phyloP scores from a whole-genome alignment of 2,888 invertebrate species.

The Drosophila demipolita region DNA sequence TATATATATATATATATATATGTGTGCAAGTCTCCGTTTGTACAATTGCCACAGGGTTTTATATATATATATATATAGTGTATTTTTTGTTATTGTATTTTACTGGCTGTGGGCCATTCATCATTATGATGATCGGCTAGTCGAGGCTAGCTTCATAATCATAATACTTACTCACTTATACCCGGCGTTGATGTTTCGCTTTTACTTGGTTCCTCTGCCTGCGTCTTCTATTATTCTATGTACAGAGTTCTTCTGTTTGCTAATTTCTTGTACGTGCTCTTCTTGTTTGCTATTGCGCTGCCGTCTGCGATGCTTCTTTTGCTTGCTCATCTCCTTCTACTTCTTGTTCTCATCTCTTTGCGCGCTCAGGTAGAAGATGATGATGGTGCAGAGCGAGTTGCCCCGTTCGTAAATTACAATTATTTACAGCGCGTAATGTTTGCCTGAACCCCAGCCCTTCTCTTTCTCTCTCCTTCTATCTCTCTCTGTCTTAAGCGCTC shows the following conservation, averaged over 20 bases:
- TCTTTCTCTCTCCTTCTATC: not conserved
- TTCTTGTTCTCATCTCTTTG: constrained; percentile 44
- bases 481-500: constrained; percentile 2
- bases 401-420: constrained; percentile 73
- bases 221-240: constrained; percentile 24
- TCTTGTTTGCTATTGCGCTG: constrained; percentile 64
- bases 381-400: constrained; percentile 35
- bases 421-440: constrained; percentile 69
- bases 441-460: constrained; percentile 17
- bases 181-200: constrained; percentile 60
- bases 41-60: constrained; percentile 61
- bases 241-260: constrained; percentile 63
- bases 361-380: constrained; percentile 65
- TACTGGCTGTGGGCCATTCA: constrained; percentile 61
- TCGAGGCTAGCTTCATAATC: constrained; percentile 66
- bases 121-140: constrained; percentile 71
- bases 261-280: constrained; percentile 79
- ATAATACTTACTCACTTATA: constrained; percentile 35
- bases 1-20: constrained; percentile 8
- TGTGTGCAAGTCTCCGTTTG: constrained; percentile 59
- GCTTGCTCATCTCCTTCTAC: constrained; percentile 17
- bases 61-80: not conserved
- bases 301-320: constrained; percentile 17
- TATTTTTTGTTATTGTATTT: constrained; percentile 16
- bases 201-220: constrained; percentile 48